phyloP scores from a whole-genome alignment of 2,797 vertebrate genomes.

The Sebastiscus tertius region DNA sequence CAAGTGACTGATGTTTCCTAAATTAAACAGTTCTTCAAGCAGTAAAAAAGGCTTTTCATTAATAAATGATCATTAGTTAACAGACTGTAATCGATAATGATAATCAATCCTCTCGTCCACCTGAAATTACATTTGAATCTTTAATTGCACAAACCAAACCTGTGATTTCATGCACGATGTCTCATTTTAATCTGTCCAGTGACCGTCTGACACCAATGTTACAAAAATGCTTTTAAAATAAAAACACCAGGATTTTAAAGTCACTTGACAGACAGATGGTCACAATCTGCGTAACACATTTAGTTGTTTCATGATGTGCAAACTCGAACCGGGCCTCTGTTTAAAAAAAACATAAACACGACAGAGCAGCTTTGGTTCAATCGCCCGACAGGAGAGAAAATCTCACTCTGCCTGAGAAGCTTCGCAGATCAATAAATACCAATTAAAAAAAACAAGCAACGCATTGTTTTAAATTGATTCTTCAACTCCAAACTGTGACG shows the following conservation, averaged over 20 bases:
- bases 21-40: background rate
- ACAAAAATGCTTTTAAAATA: background rate
- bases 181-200: background rate
- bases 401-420: conserved; percentile 25
- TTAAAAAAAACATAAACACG: background rate
- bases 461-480: background rate
- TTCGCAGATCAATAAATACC: conserved; percentile 45
- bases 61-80: background rate
- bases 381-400: background rate
- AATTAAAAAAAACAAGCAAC: background rate
- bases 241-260: conserved; percentile 1
- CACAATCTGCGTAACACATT: conserved; percentile 4
- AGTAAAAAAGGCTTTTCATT: background rate
- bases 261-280: background rate
- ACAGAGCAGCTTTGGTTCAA: conserved; percentile 55
- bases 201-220: background rate
- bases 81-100: conserved; percentile 14
- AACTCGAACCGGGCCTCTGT: conserved; percentile 7
- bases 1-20: background rate
- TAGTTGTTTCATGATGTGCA: conserved; percentile 39
- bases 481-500: background rate
- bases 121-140: conserved; percentile 17
- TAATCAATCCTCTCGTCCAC: background rate
- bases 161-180: conserved; percentile 11
- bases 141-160: conserved; percentile 37